A percentile compares a stretch with the other conserved stretches of the same genome.
phyloP scores from a whole-genome alignment of 1,140 invertebrate species.

The Trachelipus rathkii region DNA sequence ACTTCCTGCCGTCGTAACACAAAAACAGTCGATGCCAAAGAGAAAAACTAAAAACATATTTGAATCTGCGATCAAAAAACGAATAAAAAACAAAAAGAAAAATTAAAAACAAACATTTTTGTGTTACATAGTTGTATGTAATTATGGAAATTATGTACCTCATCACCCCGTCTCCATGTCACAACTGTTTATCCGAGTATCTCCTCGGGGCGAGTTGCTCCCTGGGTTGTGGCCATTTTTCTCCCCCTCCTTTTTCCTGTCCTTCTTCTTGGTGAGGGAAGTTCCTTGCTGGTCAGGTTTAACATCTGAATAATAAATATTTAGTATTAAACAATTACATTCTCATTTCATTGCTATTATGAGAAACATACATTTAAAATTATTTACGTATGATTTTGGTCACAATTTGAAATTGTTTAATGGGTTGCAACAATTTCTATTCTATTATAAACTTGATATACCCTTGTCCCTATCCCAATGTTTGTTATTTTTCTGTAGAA shows the following conservation, averaged over 20 bases:
- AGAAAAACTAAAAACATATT: too few species aligned
- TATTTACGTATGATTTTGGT: too few species aligned
- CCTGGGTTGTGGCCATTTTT: slow-evolving; percentile 33
- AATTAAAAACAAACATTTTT: background rate
- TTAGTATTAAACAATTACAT: background rate
- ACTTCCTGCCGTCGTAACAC: too few species aligned
- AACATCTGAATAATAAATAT: slow-evolving; percentile 28
- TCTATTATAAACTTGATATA: too few species aligned
- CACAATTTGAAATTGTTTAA: background rate
- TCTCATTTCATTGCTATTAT: background rate
- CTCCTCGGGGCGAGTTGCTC: slow-evolving; percentile 38
- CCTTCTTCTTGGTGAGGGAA: slow-evolving; percentile 50
- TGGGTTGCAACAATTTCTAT: too few species aligned
- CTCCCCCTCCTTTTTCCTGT: slow-evolving; percentile 45
- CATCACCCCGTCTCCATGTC: slow-evolving; percentile 35
- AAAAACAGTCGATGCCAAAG: too few species aligned
- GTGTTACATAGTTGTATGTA: too few species aligned
- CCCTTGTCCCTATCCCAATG: too few species aligned
- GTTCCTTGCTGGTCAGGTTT: slow-evolving; percentile 44
- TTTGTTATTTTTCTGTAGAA: too few species aligned
- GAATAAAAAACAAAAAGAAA: background rate
- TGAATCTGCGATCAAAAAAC: too few species aligned
- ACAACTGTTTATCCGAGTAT: slow-evolving; percentile 45
- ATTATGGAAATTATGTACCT: background rate
- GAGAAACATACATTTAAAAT: background rate